These are phyloP conservation scores for Pegoplata infirma DNA, from an alignment of 2,888 invertebrate species.

Conservation along the genomic window DNA sequence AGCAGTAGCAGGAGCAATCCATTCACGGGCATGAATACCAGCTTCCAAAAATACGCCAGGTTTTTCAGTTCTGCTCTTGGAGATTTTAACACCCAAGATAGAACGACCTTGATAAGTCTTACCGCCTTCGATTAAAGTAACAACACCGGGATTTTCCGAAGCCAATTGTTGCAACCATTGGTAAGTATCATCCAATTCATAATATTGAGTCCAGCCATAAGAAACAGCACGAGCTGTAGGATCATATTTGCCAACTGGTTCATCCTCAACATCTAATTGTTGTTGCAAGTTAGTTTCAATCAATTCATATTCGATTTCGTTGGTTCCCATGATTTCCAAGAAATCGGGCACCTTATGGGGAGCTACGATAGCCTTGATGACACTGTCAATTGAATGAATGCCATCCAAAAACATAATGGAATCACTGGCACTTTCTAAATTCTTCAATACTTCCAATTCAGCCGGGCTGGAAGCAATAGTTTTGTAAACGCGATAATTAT, in stretches of 20 bases:
- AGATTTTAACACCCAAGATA: conserved; percentile 81
- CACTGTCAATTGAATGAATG: conserved; percentile 76
- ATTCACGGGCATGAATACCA: conserved; percentile 87
- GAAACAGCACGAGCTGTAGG: background rate
- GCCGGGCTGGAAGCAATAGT: conserved; percentile 79
- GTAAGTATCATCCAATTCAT: conserved; percentile 79
- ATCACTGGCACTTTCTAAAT: conserved; percentile 76
- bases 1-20: conserved; percentile 83
- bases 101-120: conserved; percentile 81
- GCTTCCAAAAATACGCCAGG: conserved; percentile 81
- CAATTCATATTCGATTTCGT: conserved; percentile 78
- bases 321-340: conserved; percentile 66
- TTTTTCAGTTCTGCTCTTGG: conserved; percentile 72
- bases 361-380: conserved; percentile 79
- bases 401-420: conserved; percentile 79
- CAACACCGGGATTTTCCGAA: conserved; percentile 77
- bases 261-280: conserved; percentile 68
- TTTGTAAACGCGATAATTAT: conserved; percentile 82
- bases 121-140: conserved; percentile 80
- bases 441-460: conserved; percentile 79
- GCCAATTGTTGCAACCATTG: conserved; percentile 80
- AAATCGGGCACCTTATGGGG: conserved; percentile 74
- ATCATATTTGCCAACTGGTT: conserved; percentile 64
- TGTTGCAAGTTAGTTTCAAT: conserved; percentile 77
- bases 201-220: conserved; percentile 74